phyloP scores from a whole-genome alignment of 2,888 invertebrate genomes.

The Lithodes maja region DNA sequence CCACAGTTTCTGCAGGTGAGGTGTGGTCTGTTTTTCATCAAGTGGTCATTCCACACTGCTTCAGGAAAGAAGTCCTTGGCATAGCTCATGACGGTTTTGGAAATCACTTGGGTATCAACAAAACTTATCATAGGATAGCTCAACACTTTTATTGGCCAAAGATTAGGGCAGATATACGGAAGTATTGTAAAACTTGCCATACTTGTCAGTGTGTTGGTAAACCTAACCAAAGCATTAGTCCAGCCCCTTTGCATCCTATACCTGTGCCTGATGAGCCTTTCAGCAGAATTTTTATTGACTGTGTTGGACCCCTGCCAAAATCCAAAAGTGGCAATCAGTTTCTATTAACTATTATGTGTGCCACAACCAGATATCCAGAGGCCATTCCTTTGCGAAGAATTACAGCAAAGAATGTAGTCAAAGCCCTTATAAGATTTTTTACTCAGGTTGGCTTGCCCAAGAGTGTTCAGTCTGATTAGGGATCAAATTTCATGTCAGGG shows the following conservation, averaged over 20 bases:
- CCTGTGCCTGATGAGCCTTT: conserved; percentile 5
- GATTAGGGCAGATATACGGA: conserved; percentile 9
- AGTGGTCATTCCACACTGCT: neutral
- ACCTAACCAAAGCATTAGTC: neutral
- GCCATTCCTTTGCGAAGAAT: conserved; percentile 13
- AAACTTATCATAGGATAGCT: neutral
- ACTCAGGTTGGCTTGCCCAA: conserved; percentile 12
- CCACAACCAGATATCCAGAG: conserved; percentile 32
- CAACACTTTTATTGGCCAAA: conserved; percentile 2
- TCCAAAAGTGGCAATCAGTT: neutral
- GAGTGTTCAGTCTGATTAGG: conserved; percentile 27
- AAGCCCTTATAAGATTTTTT: conserved; percentile 20
- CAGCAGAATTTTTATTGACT: conserved; percentile 19
- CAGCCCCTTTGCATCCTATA: neutral
- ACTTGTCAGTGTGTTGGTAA: conserved; percentile 19
- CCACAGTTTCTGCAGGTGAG: neutral
- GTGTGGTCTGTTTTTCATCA: conserved; percentile 2
- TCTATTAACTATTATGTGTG: conserved; percentile 15
- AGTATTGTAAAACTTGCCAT: conserved; percentile 3
- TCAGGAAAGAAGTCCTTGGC: neutral
- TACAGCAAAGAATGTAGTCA: conserved; percentile 15
- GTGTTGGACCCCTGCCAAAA: conserved; percentile 12
- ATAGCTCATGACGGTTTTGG: conserved; percentile 14
- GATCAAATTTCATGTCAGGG: conserved; percentile 23
- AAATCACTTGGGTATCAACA: conserved; percentile 11